Evolutionary conservation across 2,888 invertebrate species (phyloP).

Genomic region (Cheilosia vulpina): DNA sequence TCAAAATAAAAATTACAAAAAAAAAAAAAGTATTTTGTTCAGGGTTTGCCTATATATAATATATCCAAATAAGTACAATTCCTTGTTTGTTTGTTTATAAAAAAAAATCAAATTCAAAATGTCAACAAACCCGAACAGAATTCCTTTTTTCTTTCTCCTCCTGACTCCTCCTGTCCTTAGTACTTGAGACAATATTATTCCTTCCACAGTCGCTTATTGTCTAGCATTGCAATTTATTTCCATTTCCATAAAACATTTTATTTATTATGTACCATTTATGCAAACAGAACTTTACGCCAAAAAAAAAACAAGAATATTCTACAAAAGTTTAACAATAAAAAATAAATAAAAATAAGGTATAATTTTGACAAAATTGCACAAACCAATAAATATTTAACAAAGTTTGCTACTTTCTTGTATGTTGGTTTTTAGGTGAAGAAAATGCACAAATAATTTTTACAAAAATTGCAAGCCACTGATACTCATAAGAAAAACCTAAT

Average conservation of each 20-base stretch:
- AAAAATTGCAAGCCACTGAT: conserved; percentile 32
- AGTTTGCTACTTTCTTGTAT: conserved; percentile 29
- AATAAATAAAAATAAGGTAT: conserved; percentile 54
- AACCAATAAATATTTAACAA: conserved; percentile 75
- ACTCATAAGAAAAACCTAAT: conserved; percentile 48
- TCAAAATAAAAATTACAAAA: too few species aligned
- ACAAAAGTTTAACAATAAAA: conserved; percentile 70
- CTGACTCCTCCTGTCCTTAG: background rate
- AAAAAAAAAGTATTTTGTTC: conserved; percentile 68
- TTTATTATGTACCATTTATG: conserved; percentile 12
- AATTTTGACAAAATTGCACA: conserved; percentile 74
- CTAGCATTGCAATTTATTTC: conserved; percentile 51
- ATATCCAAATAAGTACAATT: conserved; percentile 57
- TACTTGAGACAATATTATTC: conserved; percentile 34
- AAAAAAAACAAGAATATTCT: conserved; percentile 53
- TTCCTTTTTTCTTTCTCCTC: conserved; percentile 47
- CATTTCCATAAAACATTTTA: conserved; percentile 6
- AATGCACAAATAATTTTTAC: conserved; percentile 43
- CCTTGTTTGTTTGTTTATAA: conserved; percentile 9
- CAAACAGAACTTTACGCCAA: conserved; percentile 43
- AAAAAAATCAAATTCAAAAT: conserved; percentile 35
- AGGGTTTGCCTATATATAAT: conserved; percentile 47
- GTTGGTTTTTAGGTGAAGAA: conserved; percentile 24
- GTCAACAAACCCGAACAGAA: conserved; percentile 70
- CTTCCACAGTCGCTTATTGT: conserved; percentile 24